Evolutionary conservation across 2,113 vertebrate species (phyloP).

Genomic region (Tympanuchus pallidicinctus): DNA sequence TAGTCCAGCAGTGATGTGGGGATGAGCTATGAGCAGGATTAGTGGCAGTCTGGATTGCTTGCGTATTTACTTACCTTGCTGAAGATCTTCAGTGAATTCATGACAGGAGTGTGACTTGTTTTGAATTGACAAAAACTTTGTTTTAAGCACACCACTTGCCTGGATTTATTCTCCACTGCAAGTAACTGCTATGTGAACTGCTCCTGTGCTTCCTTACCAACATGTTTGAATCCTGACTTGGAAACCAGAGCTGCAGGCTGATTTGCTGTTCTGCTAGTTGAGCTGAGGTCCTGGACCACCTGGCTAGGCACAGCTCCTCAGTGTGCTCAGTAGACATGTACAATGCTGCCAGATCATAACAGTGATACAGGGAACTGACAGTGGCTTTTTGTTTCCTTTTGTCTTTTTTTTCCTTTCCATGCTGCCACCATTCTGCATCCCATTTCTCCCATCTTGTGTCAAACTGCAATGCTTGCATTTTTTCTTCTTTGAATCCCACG

Average conservation of each 20-base stretch:
- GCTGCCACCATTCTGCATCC: not conserved
- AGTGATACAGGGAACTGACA: not conserved
- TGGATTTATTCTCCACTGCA: not conserved
- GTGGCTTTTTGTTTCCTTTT: not conserved
- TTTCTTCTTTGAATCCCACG: not conserved
- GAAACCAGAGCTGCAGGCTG: not conserved
- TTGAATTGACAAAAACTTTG: not conserved
- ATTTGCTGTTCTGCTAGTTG: conserved; percentile 25
- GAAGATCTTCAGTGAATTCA: not conserved
- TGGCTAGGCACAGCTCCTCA: not conserved
- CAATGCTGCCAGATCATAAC: not conserved
- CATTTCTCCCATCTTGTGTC: not conserved
- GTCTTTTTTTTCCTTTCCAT: not conserved
- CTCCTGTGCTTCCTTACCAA: not conserved
- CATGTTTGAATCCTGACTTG: not conserved
- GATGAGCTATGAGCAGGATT: not conserved
- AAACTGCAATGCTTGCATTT: not conserved
- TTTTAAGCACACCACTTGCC: not conserved
- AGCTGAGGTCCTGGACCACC: not conserved
- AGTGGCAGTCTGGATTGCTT: not conserved
- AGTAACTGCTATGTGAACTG: not conserved
- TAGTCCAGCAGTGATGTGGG: not conserved
- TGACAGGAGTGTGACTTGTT: not conserved
- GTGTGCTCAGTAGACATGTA: not conserved
- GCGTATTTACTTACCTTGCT: not conserved